Evolutionary conservation across 2,113 vertebrate species (phyloP), one percentile per base, ranked within the genome.

Genomic region (Sapayoa aenigma): DNA sequence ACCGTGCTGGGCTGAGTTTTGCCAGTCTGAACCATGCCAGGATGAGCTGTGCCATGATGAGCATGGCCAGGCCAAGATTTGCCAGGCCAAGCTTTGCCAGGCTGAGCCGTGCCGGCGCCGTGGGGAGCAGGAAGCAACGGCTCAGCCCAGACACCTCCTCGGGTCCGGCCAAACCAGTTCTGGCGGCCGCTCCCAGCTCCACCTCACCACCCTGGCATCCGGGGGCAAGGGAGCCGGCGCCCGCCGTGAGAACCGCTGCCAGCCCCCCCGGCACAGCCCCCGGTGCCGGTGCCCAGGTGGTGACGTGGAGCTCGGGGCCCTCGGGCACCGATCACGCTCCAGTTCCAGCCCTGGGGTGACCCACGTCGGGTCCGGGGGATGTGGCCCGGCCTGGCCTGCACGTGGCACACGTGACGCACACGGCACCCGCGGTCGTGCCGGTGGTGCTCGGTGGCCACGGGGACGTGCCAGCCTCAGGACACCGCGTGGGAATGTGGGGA

Each of bases 161-260:
- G 30, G 62, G 87, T 85, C 94, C 13, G 53, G 94, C 76, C 92
- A 93, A 93, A 95, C 95, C 95, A 63, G 95, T 96, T 94, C 89
- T 85, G 94, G 91, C 71, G 44, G 95, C 95, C 95, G 92, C 95
- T 95, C 95, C 95, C 95, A 90, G 71, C 94, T 95, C 89, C 95
- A 90, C 71, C 94, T 96, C 95, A 92, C 66, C 89, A 19, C 86
- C 78, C 89, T 95, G 95, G 95, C 91, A 95, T 96, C 91, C 20
- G 74, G 59, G 91, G 87, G 91, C 44, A 62, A 67, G 46, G 59
- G 63, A 75, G 60, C 58, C 11, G 60, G 71, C 24, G 16, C 42
- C 67, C 55, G n/a, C 65, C 77, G 62, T 83, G 90, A 91, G 74
- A 84, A 89, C 69, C 20, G 66, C 76, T 53, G 15, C 12, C 37